A percentile compares a stretch with the other conserved stretches of the same genome.
phyloP scores from a whole-genome alignment of 2,888 invertebrate species.

The Lathronympha strigana region DNA sequence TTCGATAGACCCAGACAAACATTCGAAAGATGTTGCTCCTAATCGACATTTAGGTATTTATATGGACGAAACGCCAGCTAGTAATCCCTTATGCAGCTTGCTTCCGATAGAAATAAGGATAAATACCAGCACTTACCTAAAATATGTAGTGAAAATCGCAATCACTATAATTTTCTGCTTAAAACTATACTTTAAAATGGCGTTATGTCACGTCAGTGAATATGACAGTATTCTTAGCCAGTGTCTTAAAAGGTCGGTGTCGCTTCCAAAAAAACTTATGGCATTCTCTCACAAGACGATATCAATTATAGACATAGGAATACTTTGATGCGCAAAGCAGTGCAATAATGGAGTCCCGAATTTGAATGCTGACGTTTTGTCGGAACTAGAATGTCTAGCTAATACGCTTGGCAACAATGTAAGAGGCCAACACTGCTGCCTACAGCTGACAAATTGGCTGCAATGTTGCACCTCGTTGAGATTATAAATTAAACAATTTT shows the following conservation, averaged over 20 bases:
- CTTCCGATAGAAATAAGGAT: slow-evolving; percentile 8
- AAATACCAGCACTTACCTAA: slow-evolving; percentile 12
- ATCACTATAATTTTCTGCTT: neutral
- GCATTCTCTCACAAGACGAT: slow-evolving; percentile 51
- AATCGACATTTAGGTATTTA: neutral
- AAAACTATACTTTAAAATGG: neutral
- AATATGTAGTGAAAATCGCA: slow-evolving; percentile 1
- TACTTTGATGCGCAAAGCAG: no score
- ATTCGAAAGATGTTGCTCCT: no score
- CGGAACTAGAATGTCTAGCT: no score
- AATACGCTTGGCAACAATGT: no score
- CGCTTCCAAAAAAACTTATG: slow-evolving; percentile 53
- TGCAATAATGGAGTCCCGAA: neutral
- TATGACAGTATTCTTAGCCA: slow-evolving; percentile 12
- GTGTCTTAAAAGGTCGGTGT: slow-evolving; percentile 48
- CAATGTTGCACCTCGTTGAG: no score
- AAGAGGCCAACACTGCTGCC: no score
- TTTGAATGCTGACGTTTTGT: no score
- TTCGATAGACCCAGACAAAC: no score
- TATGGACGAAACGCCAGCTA: neutral
- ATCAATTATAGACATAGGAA: neutral
- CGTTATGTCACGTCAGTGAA: neutral
- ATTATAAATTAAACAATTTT: no score
- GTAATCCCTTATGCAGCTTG: slow-evolving; percentile 14
- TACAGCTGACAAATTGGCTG: no score